Conservation (phyloP, 2,797 vertebrate genomes). For the Neosilurus hyrtlii region DNA sequence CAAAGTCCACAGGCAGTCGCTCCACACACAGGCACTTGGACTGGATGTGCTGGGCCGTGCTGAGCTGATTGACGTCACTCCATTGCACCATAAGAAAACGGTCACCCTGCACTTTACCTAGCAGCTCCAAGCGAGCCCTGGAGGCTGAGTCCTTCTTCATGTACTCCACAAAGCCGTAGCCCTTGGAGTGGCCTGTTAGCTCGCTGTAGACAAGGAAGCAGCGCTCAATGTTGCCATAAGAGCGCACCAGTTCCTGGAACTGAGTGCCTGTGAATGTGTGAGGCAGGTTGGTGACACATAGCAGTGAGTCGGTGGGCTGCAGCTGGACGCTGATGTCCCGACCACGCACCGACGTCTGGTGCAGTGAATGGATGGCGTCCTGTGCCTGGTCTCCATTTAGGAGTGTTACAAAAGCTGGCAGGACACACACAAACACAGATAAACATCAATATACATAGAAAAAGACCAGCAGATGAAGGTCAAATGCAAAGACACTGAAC, state of each 20-base stretch:
- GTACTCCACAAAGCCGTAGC: conserved; percentile 97
- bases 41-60: conserved; percentile 86
- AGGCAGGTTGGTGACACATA: conserved; percentile 93
- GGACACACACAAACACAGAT: conserved; percentile 63
- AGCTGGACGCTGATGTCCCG: conserved; percentile 88
- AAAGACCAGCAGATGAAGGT: conserved; percentile 35
- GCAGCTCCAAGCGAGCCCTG: conserved; percentile 86
- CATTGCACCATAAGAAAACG: conserved; percentile 91
- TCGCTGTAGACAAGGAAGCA: conserved; percentile 94
- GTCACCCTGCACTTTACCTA: conserved; percentile 84
- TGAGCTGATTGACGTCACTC: conserved; percentile 95
- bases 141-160: conserved; percentile 99
- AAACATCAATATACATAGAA: conserved; percentile 50
- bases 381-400: conserved; percentile 95
- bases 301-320: conserved; percentile 93
- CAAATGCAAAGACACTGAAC: conserved; percentile 32
- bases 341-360: conserved; percentile 86
- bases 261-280: conserved; percentile 79
- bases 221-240: conserved; percentile 91
- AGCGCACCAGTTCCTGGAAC: conserved; percentile 90
- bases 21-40: conserved; percentile 94
- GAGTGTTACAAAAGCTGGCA: conserved; percentile 93
- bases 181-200: conserved; percentile 88
- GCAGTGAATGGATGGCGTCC: conserved; percentile 86
- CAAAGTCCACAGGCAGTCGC: conserved; percentile 82